Base-by-base conservation (phyloP, 2,797 vertebrate species). In the Uromys caudimaculatus region DNA sequence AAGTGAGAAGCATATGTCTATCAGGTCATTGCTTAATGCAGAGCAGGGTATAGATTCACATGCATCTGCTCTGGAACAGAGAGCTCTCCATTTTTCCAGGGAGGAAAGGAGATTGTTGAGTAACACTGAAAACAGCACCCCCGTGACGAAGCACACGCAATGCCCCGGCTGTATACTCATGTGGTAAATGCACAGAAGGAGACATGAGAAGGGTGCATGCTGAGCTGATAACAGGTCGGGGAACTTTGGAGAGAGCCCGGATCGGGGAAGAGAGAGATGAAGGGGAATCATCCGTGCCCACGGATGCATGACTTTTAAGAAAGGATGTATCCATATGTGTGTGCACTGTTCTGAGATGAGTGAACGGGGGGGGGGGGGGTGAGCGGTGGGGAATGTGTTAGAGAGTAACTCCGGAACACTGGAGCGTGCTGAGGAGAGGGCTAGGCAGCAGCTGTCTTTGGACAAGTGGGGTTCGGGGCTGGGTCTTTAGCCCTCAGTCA, bases 51-150 rank as follows among this genome's bases (percentile, higher is more conserved):
- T 14, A 6, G 24, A 6, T 17, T 52, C 64, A 41, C 23, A 3
- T 21, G 27, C 35, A 32, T 54, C 35, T 69, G 13, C 41, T 38
- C n/a, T 47, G 27, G 64, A 86, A 21, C 16, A 8, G 56, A 62
- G 62, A 83, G 27, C 38, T 44, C 38, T 62, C 58, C 56, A 60
- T 32, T 58, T 64, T 12, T 93, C 29, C n/a, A 35, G 47, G 38
- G 69, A 58, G 64, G 64, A 78, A 90, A 64, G 93, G 90, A 71
- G 71, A n/a, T 83, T 71, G 50, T 79, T 78, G 67, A 83, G 47
- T 56, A 89, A 17, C 35, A 56, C 24, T 62, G 38, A 47, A 81
- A 79, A 78, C 35, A 35, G 41, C 19, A 35, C 24, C 41, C 14
- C 11, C 7, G 2, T 67, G 14, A 60, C 76, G 67, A 76, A 69